Evolutionary conservation across 2,113 vertebrate species (phyloP).

Genomic region (Apistogramma diplotaenia): DNA sequence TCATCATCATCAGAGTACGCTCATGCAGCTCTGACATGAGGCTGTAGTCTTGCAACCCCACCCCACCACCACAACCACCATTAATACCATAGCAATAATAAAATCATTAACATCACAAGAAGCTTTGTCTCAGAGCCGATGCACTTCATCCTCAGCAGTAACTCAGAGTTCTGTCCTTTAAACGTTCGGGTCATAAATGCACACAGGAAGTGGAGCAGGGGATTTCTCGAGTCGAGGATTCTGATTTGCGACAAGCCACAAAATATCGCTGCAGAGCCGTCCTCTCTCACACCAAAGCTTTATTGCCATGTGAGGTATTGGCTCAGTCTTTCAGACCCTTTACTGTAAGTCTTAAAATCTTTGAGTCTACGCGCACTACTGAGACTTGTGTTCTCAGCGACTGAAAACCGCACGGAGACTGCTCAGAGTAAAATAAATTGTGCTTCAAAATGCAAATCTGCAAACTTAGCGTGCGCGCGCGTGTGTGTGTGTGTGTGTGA

Average conservation of each 20-base stretch:
- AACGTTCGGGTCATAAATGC: neutral
- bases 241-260: neutral
- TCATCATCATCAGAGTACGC: neutral
- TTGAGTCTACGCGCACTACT: neutral
- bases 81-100: neutral
- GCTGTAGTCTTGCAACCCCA: neutral
- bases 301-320: neutral
- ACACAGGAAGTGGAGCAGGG: neutral
- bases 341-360: neutral
- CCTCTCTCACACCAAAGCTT: neutral
- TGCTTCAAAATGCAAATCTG: neutral
- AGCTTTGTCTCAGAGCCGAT: constrained; percentile 6
- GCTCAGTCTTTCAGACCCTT: neutral
- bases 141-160: neutral
- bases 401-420: no score
- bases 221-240: neutral
- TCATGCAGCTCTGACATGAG: constrained; percentile 14
- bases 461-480: neutral
- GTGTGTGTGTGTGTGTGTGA: no score
- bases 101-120: constrained; percentile 30
- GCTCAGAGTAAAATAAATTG: neutral
- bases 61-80: neutral
- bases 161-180: neutral
- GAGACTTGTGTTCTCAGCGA: no score
- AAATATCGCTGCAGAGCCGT: neutral